Evolutionary conservation across 2,113 vertebrate species (phyloP), one percentile per base, ranked within the genome.

Genomic region (Struthio camelus): DNA sequence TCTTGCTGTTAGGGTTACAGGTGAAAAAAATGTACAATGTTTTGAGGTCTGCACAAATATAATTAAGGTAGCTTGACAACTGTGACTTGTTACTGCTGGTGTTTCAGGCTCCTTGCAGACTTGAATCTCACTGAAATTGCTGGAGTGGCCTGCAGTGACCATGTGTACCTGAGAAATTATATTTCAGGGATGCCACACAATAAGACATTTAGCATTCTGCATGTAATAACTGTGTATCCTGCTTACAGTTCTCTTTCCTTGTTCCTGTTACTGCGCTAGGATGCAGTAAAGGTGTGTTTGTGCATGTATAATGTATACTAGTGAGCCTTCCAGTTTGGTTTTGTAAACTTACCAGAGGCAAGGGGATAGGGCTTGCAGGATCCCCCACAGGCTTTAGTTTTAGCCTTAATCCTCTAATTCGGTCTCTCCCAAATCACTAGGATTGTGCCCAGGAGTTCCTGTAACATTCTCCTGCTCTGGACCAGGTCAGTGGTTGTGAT

Each of bases 161-260:
- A 27, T 22, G 1, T 3, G 8, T 69, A 59, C 4, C 15, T 62
- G 53, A 73, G 84, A 70, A 84, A 28, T 64, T 34, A 18, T 44
- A 70, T 34, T 62, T 44, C 0, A 1, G 46, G 36, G 44, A 34
- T 67, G 61, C 1, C 4, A 19, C 0, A 0, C 51, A 30, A 16
- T 56, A 44, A 22, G 73, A 64, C 56, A 7, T 12, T 76, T 70
- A 40, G 5, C 30, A 38, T 53, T 69, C 1, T 1, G 8, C 14
- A 23, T 82, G 85, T 61, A 58, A n/a, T 85, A 77, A 40, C 65
- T 56, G 15, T 8, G 6, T 72, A 58, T 72, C 25, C 7, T 82
- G 48, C 66, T 77, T 82, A 27, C 77, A 53, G 44, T 65, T 94
- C 14, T 44, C 70, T 77, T 67, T 76, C 56, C 65, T 85, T 4